Evolutionary conservation across 2,113 vertebrate species (phyloP).

Genomic region (Dendropsophus ebraccatus): DNA sequence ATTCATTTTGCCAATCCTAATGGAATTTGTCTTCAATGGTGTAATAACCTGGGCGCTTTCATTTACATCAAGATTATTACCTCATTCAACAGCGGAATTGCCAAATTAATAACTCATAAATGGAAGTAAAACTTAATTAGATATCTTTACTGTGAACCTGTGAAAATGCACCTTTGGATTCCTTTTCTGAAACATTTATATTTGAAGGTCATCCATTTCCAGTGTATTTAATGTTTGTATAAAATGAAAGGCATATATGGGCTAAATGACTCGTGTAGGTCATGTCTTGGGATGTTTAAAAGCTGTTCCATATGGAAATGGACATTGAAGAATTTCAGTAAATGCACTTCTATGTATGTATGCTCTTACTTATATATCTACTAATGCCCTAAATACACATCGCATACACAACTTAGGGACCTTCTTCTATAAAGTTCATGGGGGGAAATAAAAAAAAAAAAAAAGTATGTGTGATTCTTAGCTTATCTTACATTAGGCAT

Average conservation of each 20-base stretch:
- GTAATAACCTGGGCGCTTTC: not conserved
- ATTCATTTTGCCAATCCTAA: constrained; percentile 12
- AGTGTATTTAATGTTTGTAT: constrained; percentile 6
- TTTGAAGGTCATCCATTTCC: constrained; percentile 7
- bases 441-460: no score
- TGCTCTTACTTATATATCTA: no score
- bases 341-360: not conserved
- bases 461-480: no score
- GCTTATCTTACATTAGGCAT: no score
- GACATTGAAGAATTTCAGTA: not conserved
- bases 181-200: constrained; percentile 15
- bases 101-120: constrained; percentile 16
- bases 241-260: not conserved
- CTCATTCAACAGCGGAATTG: not conserved
- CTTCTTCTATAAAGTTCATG: no score
- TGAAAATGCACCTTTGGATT: constrained; percentile 1
- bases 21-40: not conserved
- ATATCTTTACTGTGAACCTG: constrained; percentile 19
- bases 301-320: not conserved
- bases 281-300: not conserved
- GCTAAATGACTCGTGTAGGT: not conserved
- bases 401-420: no score
- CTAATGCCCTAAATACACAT: no score
- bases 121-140: constrained; percentile 29
- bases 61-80: constrained; percentile 35